Percentiles rank a stretch among this genome's conserved stretches.
Conservation (phyloP, 1,140 invertebrate species). For the Panonychus citri region DNA sequence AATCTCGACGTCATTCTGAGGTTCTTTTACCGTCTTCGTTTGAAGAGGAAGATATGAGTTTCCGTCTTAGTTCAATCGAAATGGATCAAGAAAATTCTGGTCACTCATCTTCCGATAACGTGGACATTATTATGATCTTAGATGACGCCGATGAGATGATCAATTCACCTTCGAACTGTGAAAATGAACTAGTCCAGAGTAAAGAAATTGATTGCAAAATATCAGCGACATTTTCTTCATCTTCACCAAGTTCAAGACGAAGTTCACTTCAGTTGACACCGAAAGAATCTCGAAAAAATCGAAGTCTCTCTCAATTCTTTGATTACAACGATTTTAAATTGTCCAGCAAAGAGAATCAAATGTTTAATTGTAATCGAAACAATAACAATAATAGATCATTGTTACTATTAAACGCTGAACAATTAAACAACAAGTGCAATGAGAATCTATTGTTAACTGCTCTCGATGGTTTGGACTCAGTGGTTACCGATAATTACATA, state of each 20-base stretch:
- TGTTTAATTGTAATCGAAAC: too few relatives aligned
- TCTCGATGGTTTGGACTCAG: not conserved
- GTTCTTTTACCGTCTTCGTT: not conserved
- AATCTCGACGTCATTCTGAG: slow-evolving; percentile 3
- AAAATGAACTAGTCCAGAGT: not conserved
- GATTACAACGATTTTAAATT: too few relatives aligned
- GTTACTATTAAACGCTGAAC: too few relatives aligned
- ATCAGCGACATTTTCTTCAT: too few relatives aligned
- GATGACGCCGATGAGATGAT: not conserved
- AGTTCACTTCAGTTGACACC: too few relatives aligned
- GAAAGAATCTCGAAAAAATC: too few relatives aligned
- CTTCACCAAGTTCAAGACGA: too few relatives aligned
- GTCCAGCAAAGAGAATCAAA: not conserved
- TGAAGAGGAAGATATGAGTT: not conserved
- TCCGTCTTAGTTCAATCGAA: not conserved
- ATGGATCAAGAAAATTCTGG: not conserved
- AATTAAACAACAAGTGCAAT: too few relatives aligned
- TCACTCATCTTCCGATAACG: not conserved
- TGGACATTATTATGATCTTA: not conserved
- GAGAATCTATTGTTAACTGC: not conserved
- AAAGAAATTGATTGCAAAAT: not conserved
- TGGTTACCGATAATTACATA: not conserved
- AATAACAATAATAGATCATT: too few relatives aligned
- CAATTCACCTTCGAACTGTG: not conserved
- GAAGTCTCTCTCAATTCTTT: too few relatives aligned